Evolutionary conservation across 2,888 invertebrate genomes (phyloP).

Genomic region (Polymixis flavicincta): DNA sequence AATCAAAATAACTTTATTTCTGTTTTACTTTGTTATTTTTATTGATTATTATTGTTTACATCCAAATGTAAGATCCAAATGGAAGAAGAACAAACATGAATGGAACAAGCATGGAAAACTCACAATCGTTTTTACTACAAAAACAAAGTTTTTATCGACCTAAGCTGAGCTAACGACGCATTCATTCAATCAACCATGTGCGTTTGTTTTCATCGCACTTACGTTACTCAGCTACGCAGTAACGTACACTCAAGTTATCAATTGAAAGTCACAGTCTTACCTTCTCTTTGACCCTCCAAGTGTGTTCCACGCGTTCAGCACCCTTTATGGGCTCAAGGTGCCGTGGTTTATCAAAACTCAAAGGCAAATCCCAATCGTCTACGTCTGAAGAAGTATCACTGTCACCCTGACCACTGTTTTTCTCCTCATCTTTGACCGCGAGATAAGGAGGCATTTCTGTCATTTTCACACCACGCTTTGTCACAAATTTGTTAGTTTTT

Average conservation of each 20-base stretch:
- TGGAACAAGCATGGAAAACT: constrained; percentile 1
- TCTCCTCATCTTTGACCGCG: constrained; percentile 86
- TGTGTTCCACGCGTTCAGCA: constrained; percentile 93
- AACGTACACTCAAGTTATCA: constrained; percentile 61
- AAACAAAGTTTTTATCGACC: constrained; percentile 47
- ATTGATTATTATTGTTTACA: constrained; percentile 33
- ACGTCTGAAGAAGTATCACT: constrained; percentile 85
- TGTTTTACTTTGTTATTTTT: constrained; percentile 1
- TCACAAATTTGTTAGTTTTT: constrained; percentile 73
- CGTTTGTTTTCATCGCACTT: constrained; percentile 82
- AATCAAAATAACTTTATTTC: background rate
- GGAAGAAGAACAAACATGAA: too few species aligned
- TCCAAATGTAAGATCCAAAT: background rate
- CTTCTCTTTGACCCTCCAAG: constrained; percentile 98
- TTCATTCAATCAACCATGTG: constrained; percentile 78
- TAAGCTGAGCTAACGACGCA: constrained; percentile 51
- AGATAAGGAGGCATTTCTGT: constrained; percentile 90
- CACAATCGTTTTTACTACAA: constrained; percentile 28
- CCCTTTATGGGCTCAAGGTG: constrained; percentile 87
- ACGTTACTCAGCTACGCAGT: constrained; percentile 75
- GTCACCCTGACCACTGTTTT: constrained; percentile 83
- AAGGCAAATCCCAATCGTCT: constrained; percentile 93
- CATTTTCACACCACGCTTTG: constrained; percentile 85
- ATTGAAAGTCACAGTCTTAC: constrained; percentile 83
- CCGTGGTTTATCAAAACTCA: constrained; percentile 94